These are phyloP conservation scores for Dimorphilus gyrociliatus DNA, from an alignment of 2,888 invertebrate species.

Conservation along the genomic window DNA sequence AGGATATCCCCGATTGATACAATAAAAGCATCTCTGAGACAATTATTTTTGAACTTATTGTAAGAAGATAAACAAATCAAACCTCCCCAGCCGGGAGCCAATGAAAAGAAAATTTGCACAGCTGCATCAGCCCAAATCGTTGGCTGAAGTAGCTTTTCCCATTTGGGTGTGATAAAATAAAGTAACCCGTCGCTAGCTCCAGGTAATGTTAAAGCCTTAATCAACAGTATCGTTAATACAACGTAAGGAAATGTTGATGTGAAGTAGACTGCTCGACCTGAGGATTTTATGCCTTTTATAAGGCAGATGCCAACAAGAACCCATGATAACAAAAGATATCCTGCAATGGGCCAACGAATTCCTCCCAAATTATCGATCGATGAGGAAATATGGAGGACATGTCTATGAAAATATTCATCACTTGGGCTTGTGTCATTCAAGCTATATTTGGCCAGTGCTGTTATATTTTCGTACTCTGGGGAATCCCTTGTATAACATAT, in stretches of 20 bases:
- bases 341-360: slow-evolving; percentile 48
- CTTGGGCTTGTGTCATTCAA: slow-evolving; percentile 27
- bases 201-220: slow-evolving; percentile 19
- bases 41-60: slow-evolving; percentile 62
- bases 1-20: slow-evolving; percentile 59
- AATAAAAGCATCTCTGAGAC: slow-evolving; percentile 58
- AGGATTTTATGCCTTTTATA: slow-evolving; percentile 32
- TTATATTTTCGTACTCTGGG: slow-evolving; percentile 12
- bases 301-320: slow-evolving; percentile 29
- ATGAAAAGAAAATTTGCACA: slow-evolving; percentile 64
- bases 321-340: slow-evolving; percentile 61
- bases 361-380: slow-evolving; percentile 29
- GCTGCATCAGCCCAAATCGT: slow-evolving; percentile 55
- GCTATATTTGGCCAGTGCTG: slow-evolving; percentile 9
- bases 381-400: slow-evolving; percentile 28
- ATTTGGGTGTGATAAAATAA: slow-evolving; percentile 23
- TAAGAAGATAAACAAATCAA: slow-evolving; percentile 63
- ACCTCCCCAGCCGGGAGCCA: slow-evolving; percentile 67
- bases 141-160: slow-evolving; percentile 19
- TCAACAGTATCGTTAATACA: slow-evolving; percentile 19
- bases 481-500: slow-evolving; percentile 18
- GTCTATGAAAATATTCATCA: slow-evolving; percentile 41
- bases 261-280: slow-evolving; percentile 31
- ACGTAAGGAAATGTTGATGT: slow-evolving; percentile 28
- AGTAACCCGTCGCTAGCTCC: slow-evolving; percentile 22